Conservation (phyloP, 2,888 invertebrate species). For the Girardia tigrina region DNA sequence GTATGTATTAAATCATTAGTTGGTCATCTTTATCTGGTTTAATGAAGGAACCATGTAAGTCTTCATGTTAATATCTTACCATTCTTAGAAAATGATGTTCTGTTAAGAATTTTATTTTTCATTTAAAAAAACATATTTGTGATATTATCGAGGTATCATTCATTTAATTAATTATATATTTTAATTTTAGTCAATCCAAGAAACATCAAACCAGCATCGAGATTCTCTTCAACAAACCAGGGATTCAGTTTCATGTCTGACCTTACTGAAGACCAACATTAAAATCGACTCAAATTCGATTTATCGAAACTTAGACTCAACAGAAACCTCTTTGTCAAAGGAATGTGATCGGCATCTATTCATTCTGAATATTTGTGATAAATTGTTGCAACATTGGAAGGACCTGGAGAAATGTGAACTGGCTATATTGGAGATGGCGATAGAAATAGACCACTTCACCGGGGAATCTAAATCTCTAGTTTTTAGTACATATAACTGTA, state of each 20-base stretch:
- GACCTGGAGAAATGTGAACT: not conserved
- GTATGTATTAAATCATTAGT: too few species aligned
- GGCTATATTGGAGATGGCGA: not conserved
- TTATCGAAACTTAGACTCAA: not conserved
- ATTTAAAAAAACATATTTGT: too few species aligned
- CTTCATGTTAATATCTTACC: too few species aligned
- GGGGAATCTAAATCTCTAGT: not conserved
- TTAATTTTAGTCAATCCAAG: not conserved
- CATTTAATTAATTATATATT: too few species aligned
- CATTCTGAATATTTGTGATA: not conserved
- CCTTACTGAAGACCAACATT: not conserved
- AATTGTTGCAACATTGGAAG: not conserved
- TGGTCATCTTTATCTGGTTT: too few species aligned
- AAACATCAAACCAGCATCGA: not conserved
- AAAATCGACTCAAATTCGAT: not conserved
- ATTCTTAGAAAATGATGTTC: too few species aligned
- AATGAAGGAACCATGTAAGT: too few species aligned
- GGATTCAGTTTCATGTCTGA: not conserved
- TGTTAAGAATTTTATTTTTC: too few species aligned
- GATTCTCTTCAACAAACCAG: not conserved
- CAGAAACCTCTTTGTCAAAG: not conserved
- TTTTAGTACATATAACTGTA: not conserved
- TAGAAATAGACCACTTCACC: not conserved
- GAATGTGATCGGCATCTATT: not conserved
- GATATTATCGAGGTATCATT: too few species aligned